A percentile compares a stretch with the other conserved stretches of the same genome.
Conservation (phyloP, 2,113 vertebrate species). For the Xiphophorus hellerii region DNA sequence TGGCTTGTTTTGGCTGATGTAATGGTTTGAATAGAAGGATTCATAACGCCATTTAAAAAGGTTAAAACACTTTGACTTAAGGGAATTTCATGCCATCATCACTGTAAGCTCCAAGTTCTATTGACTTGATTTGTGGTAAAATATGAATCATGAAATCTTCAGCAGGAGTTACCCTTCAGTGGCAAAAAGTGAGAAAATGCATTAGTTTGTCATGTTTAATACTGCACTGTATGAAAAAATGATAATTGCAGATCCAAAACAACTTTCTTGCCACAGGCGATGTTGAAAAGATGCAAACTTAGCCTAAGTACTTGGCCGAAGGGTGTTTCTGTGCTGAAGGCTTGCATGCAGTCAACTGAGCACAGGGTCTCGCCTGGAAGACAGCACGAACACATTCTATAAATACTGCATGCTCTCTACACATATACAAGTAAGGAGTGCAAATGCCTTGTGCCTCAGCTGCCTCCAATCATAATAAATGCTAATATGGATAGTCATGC, state of each 20-base stretch:
- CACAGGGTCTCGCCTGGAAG: background rate
- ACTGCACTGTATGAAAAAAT: constrained; percentile 15
- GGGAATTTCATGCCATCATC: constrained; percentile 20
- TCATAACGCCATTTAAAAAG: constrained; percentile 44
- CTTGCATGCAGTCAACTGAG: constrained; percentile 14
- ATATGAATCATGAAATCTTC: background rate
- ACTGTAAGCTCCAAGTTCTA: background rate
- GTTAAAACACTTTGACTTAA: constrained; percentile 47
- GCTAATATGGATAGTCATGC: constrained; percentile 33
- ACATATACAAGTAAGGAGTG: constrained; percentile 5
- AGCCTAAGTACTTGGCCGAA: constrained; percentile 41
- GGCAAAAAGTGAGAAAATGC: constrained; percentile 5
- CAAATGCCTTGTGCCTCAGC: constrained; percentile 19
- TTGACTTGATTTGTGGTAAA: background rate
- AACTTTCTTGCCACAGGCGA: constrained; percentile 23
- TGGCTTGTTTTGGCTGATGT: constrained; percentile 18
- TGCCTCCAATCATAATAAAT: constrained; percentile 26
- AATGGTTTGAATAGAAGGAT: constrained; percentile 42
- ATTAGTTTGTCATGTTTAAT: background rate
- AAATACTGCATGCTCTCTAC: constrained; percentile 4
- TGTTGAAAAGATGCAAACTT: constrained; percentile 21
- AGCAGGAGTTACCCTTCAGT: background rate
- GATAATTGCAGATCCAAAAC: constrained; percentile 33
- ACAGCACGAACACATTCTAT: constrained; percentile 1
- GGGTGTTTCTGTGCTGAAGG: constrained; percentile 50